Conservation (phyloP, 2,888 invertebrate genomes). For the Pyrochroa serraticornis region DNA sequence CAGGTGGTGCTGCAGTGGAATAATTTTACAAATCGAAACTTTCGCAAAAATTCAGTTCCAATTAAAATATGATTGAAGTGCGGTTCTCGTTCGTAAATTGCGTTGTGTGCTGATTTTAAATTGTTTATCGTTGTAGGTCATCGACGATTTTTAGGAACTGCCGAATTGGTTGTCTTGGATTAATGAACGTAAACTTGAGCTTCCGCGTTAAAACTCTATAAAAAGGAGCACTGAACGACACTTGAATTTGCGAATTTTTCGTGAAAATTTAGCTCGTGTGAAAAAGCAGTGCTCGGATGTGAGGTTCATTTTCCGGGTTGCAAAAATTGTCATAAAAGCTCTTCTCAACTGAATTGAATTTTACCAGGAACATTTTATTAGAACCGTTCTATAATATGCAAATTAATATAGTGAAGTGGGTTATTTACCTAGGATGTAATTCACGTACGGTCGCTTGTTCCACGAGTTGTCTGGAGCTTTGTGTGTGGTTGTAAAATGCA, state of each 20-base stretch:
- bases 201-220: no score
- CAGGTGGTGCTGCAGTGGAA: no score
- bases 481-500: neutral
- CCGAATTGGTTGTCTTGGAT: no score
- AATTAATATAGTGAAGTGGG: constrained; percentile 19
- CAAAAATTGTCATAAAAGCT: constrained; percentile 13
- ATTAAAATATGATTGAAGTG: no score
- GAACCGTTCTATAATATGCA: constrained; percentile 18
- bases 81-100: no score
- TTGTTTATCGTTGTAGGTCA: no score
- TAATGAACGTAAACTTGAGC: no score
- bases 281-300: constrained; percentile 1
- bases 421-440: constrained; percentile 14
- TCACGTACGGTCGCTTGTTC: neutral
- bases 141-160: no score
- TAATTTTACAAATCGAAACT: no score
- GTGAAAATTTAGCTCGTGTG: constrained; percentile 3
- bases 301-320: constrained; percentile 4
- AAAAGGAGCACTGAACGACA: no score
- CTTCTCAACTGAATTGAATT: constrained; percentile 3
- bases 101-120: no score
- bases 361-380: constrained; percentile 7
- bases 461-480: neutral
- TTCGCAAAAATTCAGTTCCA: no score
- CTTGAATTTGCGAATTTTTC: neutral